Conservation (phyloP, 2,888 invertebrate genomes). For the Trilocha varians region DNA sequence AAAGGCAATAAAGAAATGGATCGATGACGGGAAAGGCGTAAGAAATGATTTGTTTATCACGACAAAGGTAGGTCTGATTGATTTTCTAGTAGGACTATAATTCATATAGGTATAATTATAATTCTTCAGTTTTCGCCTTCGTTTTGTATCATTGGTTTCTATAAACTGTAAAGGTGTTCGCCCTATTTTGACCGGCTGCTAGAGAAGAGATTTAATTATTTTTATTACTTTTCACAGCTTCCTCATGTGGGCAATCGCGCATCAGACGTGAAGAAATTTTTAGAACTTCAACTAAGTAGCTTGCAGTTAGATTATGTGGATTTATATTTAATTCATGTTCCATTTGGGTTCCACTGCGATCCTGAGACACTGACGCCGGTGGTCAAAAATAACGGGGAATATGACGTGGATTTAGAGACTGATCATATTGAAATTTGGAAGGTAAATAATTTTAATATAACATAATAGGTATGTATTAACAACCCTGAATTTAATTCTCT, state of each 20-base stretch:
- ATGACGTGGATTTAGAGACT: slow-evolving; percentile 73
- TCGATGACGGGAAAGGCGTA: slow-evolving; percentile 74
- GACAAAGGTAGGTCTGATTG: no score
- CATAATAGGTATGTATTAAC: no score
- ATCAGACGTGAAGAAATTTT: slow-evolving; percentile 76
- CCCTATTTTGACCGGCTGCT: no score
- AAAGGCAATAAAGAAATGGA: slow-evolving; percentile 77
- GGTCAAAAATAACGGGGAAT: slow-evolving; percentile 72
- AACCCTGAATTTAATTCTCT: no score
- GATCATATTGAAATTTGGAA: slow-evolving; percentile 82
- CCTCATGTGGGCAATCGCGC: slow-evolving; percentile 80
- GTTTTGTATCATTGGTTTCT: no score
- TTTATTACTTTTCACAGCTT: slow-evolving; percentile 56
- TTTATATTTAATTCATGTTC: slow-evolving; percentile 84
- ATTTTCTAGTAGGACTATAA: no score
- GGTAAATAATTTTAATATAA: no score
- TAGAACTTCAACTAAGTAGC: slow-evolving; percentile 75
- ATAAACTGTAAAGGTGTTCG: no score
- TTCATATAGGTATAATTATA: no score
- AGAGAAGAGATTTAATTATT: no score
- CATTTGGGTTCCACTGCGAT: slow-evolving; percentile 77
- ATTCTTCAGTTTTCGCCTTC: no score
- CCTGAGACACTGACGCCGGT: slow-evolving; percentile 68
- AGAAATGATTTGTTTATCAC: slow-evolving; percentile 84
- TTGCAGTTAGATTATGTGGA: slow-evolving; percentile 82